Evolutionary conservation across 2,113 vertebrate genomes (phyloP).

Genomic region (Hyperoodon ampullatus): DNA sequence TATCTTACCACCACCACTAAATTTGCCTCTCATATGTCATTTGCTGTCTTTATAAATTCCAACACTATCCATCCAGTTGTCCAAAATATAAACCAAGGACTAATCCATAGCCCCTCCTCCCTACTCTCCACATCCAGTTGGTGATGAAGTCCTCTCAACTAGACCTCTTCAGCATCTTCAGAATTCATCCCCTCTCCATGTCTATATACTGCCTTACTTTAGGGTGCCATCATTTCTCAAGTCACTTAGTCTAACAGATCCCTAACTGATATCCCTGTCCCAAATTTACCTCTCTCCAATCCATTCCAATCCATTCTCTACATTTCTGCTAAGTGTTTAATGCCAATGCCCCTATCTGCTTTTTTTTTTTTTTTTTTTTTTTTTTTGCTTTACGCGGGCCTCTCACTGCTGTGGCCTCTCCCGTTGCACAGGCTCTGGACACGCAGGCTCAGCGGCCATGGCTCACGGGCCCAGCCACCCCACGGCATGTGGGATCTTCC

Average conservation of each 20-base stretch:
- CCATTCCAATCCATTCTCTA: background rate
- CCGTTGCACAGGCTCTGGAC: no score
- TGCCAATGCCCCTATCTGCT: background rate
- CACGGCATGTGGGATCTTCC: no score
- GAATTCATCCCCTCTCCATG: background rate
- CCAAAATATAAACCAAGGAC: background rate
- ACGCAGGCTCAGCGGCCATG: no score
- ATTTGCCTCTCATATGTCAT: background rate
- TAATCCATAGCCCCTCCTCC: background rate
- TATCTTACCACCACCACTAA: background rate
- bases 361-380: no score
- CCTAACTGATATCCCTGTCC: background rate
- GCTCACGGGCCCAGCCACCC: no score
- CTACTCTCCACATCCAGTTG: background rate
- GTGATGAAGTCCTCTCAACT: background rate
- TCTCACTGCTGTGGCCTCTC: no score
- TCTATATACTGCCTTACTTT: background rate
- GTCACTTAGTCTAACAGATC: background rate
- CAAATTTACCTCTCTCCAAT: background rate
- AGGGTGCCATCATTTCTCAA: background rate
- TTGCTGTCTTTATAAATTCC: background rate
- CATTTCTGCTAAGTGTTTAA: background rate
- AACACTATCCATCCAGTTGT: background rate
- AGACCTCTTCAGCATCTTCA: background rate
- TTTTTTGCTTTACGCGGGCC: no score